phyloP scores from a whole-genome alignment of 2,113 vertebrate genomes.

The Tamias sibiricus region DNA sequence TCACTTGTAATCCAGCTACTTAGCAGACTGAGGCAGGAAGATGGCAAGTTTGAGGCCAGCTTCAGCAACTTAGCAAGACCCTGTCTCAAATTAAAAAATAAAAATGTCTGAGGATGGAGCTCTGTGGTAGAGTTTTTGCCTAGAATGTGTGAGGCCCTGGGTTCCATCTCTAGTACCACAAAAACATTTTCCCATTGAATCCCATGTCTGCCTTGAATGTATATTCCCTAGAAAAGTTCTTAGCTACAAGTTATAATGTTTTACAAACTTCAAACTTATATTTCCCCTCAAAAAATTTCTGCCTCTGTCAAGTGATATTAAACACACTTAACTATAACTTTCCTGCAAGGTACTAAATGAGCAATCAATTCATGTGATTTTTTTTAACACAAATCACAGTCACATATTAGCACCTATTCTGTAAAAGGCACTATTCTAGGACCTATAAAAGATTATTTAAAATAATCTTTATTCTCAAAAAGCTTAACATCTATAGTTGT shows the following conservation, averaged over 20 bases:
- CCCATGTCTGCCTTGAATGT: neutral
- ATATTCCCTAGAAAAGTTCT: constrained; percentile 3
- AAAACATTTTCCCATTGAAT: constrained; percentile 12
- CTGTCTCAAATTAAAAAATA: neutral
- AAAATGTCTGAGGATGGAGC: neutral
- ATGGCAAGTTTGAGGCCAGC: neutral
- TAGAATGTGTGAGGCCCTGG: too few species aligned
- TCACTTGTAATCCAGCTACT: neutral
- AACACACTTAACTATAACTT: constrained; percentile 33
- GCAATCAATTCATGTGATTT: neutral
- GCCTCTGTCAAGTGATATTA: constrained; percentile 9
- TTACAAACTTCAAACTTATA: neutral
- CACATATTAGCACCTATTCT: neutral
- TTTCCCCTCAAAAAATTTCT: constrained; percentile 41
- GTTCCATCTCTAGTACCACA: neutral
- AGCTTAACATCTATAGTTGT: neutral
- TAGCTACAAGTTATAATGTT: constrained; percentile 6
- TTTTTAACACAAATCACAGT: neutral
- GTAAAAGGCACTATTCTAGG: neutral
- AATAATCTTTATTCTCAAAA: neutral
- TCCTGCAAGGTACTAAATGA: neutral
- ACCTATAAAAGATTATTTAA: neutral
- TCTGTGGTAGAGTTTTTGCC: neutral
- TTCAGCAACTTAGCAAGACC: too few species aligned
- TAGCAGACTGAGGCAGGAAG: neutral